Evolutionary conservation across 2,888 invertebrate species (phyloP).

Genomic region (Poecilus cupreus): DNA sequence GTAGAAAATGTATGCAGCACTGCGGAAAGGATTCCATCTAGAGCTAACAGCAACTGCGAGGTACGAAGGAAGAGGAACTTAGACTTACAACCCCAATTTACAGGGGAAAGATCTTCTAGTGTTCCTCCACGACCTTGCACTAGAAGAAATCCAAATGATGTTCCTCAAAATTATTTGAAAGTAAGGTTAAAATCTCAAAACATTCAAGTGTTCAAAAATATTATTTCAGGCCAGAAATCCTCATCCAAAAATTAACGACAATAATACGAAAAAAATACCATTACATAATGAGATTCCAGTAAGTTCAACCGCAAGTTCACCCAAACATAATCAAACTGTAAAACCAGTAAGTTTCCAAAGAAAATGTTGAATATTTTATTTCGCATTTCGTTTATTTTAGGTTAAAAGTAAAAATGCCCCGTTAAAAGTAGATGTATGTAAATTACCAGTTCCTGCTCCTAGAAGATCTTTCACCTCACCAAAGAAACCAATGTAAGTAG

Average conservation of each 20-base stretch:
- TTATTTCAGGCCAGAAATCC: not conserved
- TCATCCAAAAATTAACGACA: not conserved
- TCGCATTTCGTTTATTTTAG: not conserved
- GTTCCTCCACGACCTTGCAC: constrained; percentile 62
- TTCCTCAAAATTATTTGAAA: constrained; percentile 31
- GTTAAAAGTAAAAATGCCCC: not conserved
- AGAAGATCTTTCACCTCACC: too few species aligned
- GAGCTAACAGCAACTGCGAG: constrained; percentile 39
- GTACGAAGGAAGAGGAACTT: not conserved
- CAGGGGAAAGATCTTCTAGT: constrained; percentile 55
- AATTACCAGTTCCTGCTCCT: too few species aligned
- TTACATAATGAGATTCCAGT: not conserved
- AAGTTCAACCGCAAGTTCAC: not conserved
- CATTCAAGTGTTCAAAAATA: not conserved
- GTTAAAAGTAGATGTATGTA: too few species aligned
- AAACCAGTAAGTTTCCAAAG: not conserved
- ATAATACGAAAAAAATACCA: not conserved
- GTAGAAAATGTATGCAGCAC: constrained; percentile 13
- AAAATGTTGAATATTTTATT: too few species aligned
- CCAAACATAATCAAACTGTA: not conserved
- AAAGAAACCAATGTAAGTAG: too few species aligned
- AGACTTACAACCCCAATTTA: not conserved
- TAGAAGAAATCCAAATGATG: constrained; percentile 61
- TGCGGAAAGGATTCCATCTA: not conserved
- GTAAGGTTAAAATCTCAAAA: not conserved